Evolutionary conservation across 2,797 vertebrate genomes (phyloP).

Genomic region (Oreochromis grahami): DNA sequence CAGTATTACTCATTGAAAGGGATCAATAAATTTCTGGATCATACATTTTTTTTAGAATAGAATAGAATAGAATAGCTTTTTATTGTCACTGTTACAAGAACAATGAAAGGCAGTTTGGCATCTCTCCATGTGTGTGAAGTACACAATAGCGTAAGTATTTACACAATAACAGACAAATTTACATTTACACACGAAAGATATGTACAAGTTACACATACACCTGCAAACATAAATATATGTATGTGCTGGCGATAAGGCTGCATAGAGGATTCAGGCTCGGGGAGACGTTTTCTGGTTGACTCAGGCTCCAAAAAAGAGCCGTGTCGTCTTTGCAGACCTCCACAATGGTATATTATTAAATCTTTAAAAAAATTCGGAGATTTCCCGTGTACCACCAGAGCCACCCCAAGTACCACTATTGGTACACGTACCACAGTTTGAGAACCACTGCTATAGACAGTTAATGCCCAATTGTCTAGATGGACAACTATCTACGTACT

Average conservation of each 20-base stretch:
- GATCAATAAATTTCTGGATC: background rate
- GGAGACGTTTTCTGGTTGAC: background rate
- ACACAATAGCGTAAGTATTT: too few relatives aligned
- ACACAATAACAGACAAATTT: too few relatives aligned
- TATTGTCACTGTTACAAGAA: too few relatives aligned
- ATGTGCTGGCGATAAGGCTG: background rate
- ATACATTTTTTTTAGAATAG: background rate
- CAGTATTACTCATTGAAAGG: background rate
- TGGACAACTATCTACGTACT: background rate
- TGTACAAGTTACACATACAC: too few relatives aligned
- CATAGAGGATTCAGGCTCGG: background rate
- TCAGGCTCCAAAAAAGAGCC: background rate
- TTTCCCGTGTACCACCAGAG: too few relatives aligned
- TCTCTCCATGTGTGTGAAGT: too few relatives aligned
- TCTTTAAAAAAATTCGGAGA: too few relatives aligned
- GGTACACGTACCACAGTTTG: background rate
- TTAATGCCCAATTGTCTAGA: fast-evolving
- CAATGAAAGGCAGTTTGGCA: too few relatives aligned
- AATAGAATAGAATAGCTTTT: too few relatives aligned
- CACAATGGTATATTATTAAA: background rate
- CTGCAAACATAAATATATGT: too few relatives aligned
- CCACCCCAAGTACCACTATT: background rate
- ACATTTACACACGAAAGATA: too few relatives aligned
- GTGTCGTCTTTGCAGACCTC: background rate
- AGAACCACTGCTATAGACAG: background rate